Percentiles rank a stretch among this genome's conserved stretches.
These are phyloP conservation scores for Colossoma macropomum DNA, from an alignment of 2,113 vertebrate species.

Conservation along the genomic window DNA sequence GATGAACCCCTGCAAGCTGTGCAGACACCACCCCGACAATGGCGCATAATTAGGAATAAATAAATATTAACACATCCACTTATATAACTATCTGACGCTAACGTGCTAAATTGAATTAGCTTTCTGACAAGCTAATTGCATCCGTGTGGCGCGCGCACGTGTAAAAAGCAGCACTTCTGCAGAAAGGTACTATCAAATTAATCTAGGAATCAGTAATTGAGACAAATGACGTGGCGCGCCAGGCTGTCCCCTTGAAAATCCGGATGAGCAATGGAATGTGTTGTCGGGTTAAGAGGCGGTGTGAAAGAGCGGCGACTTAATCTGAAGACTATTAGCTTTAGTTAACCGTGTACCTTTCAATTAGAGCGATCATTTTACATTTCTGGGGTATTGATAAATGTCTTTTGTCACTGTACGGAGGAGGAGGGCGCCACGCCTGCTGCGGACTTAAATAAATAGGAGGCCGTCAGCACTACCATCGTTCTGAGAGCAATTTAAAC, in stretches of 20 bases:
- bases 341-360: slow-evolving; percentile 63
- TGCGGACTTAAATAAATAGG: background rate
- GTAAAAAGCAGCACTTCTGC: slow-evolving; percentile 50
- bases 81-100: slow-evolving; percentile 51
- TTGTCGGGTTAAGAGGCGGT: slow-evolving; percentile 58
- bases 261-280: slow-evolving; percentile 56
- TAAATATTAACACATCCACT: slow-evolving; percentile 65
- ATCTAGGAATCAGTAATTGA: slow-evolving; percentile 65
- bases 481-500: slow-evolving; percentile 1
- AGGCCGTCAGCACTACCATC: background rate
- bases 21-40: slow-evolving; percentile 53
- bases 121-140: slow-evolving; percentile 52
- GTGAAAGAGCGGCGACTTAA: slow-evolving; percentile 56
- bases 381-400: slow-evolving; percentile 51
- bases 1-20: slow-evolving; percentile 54
- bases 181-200: slow-evolving; percentile 60
- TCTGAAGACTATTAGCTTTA: slow-evolving; percentile 61
- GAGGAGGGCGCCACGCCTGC: background rate
- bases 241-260: slow-evolving; percentile 58
- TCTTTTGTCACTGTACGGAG: slow-evolving; percentile 40
- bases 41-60: slow-evolving; percentile 62
- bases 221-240: slow-evolving; percentile 59
- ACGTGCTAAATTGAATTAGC: slow-evolving; percentile 59
- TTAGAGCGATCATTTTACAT: slow-evolving; percentile 58
- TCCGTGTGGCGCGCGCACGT: slow-evolving; percentile 38